These are phyloP conservation scores for Corythornis cristatus DNA, from an alignment of 2,113 vertebrate species.

Conservation along the genomic window DNA sequence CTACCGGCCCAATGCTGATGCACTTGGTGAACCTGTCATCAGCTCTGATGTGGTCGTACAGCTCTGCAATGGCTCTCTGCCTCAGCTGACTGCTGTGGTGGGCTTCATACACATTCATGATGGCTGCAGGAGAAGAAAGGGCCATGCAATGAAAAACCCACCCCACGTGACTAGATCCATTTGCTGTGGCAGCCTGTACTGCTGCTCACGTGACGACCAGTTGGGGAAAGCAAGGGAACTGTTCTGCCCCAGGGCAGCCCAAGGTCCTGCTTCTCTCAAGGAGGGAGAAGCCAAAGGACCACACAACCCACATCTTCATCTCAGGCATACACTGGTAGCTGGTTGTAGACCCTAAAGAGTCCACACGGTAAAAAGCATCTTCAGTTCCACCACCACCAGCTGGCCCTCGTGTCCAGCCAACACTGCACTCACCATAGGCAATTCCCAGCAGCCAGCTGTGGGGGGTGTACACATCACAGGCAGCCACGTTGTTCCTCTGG, in stretches of 20 bases:
- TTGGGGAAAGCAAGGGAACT: background rate
- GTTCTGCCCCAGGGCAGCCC: background rate
- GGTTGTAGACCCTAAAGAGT: background rate
- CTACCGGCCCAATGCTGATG: slow-evolving; percentile 93
- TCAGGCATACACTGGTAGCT: background rate
- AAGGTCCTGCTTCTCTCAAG: background rate
- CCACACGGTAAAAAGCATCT: background rate
- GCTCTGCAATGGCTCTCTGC: slow-evolving; percentile 73
- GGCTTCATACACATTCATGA: slow-evolving; percentile 89
- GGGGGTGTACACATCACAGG: slow-evolving; percentile 87
- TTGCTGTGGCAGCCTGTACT: background rate
- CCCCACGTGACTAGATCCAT: background rate
- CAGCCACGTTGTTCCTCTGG: slow-evolving; percentile 87
- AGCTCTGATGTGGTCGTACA: slow-evolving; percentile 89
- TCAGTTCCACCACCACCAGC: background rate
- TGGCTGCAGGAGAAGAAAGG: slow-evolving; percentile 64
- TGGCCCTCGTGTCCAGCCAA: background rate
- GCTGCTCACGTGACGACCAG: background rate
- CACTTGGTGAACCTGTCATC: slow-evolving; percentile 92
- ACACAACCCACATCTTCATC: background rate
- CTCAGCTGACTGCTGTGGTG: slow-evolving; percentile 83
- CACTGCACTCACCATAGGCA: slow-evolving; percentile 75
- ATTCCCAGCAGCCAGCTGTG: slow-evolving; percentile 86
- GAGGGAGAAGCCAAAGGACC: background rate
- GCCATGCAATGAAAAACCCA: background rate